These are phyloP conservation scores for Drosophila anceps DNA, from an alignment of 2,888 invertebrate species.

Conservation along the genomic window DNA sequence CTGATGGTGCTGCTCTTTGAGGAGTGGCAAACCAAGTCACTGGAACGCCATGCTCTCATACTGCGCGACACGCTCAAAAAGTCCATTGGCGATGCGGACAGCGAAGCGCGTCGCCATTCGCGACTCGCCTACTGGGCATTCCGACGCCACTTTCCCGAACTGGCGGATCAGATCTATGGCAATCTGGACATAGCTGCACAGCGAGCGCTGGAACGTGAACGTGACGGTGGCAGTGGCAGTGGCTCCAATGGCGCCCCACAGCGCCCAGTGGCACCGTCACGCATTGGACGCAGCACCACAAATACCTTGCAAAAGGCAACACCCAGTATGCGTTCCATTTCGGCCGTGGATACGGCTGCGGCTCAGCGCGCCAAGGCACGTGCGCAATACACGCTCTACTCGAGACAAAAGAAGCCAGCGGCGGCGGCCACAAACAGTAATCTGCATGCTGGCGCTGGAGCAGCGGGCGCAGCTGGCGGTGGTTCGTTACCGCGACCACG, in stretches of 20 bases:
- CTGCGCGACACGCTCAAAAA: constrained; percentile 94
- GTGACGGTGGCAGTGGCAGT: constrained; percentile 61
- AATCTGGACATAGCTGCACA: constrained; percentile 92
- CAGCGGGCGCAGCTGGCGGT: constrained; percentile 35
- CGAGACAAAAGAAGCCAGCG: constrained; percentile 88
- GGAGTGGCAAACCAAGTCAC: constrained; percentile 93
- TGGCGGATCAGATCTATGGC: constrained; percentile 93
- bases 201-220: constrained; percentile 87
- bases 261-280: constrained; percentile 62
- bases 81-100: constrained; percentile 97
- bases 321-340: constrained; percentile 92
- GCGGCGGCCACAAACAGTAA: constrained; percentile 41
- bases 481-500: constrained; percentile 81
- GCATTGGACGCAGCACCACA: constrained; percentile 79
- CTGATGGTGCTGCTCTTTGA: constrained; percentile 93
- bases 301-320: constrained; percentile 77
- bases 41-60: constrained; percentile 92
- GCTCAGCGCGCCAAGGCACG: constrained; percentile 94
- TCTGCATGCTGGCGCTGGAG: constrained; percentile 15
- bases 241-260: constrained; percentile 31
- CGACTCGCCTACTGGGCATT: constrained; percentile 95
- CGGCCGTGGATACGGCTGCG: constrained; percentile 96
- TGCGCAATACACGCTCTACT: constrained; percentile 92
- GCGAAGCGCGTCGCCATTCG: constrained; percentile 91
- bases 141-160: constrained; percentile 94